Conservation (phyloP, 2,113 vertebrate genomes). For the Ciconia stormi region DNA sequence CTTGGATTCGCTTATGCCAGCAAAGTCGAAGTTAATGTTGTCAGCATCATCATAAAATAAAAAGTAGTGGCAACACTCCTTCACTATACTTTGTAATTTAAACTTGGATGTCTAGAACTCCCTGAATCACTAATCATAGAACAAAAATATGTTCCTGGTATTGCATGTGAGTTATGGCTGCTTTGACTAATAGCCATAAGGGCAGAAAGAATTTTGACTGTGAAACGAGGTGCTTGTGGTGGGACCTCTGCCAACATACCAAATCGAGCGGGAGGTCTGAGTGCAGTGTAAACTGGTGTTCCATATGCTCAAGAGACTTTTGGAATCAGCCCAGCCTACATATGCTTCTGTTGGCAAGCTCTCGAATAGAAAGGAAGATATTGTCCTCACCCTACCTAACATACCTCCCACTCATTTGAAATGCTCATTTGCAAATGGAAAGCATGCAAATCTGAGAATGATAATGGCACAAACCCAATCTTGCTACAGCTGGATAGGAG, state of each 20-base stretch:
- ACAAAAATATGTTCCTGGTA: background rate
- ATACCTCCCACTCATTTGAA: constrained; percentile 60
- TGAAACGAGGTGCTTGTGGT: background rate
- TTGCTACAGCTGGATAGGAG: background rate
- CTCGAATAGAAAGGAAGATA: constrained; percentile 49
- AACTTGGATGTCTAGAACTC: background rate
- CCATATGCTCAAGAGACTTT: constrained; percentile 55
- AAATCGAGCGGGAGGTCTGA: constrained; percentile 22
- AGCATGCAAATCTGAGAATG: background rate
- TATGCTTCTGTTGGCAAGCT: constrained; percentile 69
- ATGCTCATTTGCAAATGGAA: constrained; percentile 53
- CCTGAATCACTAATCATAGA: background rate
- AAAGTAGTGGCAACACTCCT: background rate
- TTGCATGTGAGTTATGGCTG: background rate
- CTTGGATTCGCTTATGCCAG: background rate
- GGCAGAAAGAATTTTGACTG: background rate
- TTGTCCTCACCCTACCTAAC: constrained; percentile 65
- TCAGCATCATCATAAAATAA: background rate
- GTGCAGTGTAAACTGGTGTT: background rate
- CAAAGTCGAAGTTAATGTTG: background rate
- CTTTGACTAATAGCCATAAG: constrained; percentile 31
- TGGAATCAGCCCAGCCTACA: constrained; percentile 46
- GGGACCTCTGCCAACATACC: constrained; percentile 36
- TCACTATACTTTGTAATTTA: background rate
- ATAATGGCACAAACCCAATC: background rate